These are phyloP conservation scores for Pseudolaguvia tuberculata DNA, from an alignment of 2,113 vertebrate genomes.

Conservation along the genomic window DNA sequence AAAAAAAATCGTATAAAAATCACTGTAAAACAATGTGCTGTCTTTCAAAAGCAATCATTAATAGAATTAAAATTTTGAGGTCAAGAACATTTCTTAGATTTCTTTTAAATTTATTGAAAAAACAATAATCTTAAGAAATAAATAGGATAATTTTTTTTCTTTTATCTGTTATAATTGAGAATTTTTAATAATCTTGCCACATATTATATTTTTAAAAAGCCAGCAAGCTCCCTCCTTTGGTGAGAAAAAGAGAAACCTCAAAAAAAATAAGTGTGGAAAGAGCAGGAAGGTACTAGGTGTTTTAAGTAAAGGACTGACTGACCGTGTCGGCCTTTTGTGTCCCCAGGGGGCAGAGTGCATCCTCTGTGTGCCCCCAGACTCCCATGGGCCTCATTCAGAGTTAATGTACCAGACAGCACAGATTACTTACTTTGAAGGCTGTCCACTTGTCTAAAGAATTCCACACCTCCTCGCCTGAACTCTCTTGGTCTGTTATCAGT, in stretches of 20 bases:
- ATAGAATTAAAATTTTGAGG: too few relatives aligned
- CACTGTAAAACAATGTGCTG: too few relatives aligned
- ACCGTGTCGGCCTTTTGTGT: conserved; percentile 49
- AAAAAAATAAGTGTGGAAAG: conserved; percentile 19
- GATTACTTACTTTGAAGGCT: conserved; percentile 47
- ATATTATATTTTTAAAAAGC: conserved; percentile 17
- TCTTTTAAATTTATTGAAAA: too few relatives aligned
- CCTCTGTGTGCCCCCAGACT: conserved; percentile 42
- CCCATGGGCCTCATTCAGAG: conserved; percentile 48
- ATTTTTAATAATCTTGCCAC: not conserved
- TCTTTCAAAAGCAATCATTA: too few relatives aligned
- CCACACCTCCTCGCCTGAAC: conserved; percentile 30
- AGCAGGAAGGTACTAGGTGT: conserved; percentile 33
- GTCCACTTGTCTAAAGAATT: conserved; percentile 41
- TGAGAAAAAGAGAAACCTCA: conserved; percentile 34
- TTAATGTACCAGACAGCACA: conserved; percentile 51
- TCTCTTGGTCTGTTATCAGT: conserved; percentile 36
- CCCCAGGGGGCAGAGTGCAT: conserved; percentile 45
- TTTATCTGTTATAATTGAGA: not conserved
- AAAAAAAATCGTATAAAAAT: not conserved
- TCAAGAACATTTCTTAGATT: too few relatives aligned
- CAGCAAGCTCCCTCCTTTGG: conserved; percentile 35
- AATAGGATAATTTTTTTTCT: not conserved
- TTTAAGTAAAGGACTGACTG: conserved; percentile 32
- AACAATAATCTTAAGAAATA: too few relatives aligned